Evolutionary conservation across 2,113 vertebrate genomes (phyloP).

Genomic region (Sciurus niger): DNA sequence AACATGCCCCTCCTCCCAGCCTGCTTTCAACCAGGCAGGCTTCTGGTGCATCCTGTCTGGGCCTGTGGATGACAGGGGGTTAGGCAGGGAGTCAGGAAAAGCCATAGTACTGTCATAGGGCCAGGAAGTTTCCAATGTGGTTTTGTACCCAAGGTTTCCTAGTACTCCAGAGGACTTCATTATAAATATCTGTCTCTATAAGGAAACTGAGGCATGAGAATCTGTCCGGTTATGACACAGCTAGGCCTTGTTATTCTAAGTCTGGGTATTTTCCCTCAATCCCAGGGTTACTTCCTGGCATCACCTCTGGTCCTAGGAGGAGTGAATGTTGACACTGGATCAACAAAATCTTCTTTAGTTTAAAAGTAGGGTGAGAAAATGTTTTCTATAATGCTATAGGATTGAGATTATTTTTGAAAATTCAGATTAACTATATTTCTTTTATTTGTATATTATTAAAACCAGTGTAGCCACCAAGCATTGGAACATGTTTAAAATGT

Average conservation of each 20-base stretch:
- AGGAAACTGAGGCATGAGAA: background rate
- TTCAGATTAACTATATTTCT: background rate
- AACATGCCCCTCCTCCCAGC: background rate
- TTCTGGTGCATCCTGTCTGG: background rate
- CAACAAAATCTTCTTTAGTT: background rate
- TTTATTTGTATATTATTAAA: constrained; percentile 32
- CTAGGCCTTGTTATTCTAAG: background rate
- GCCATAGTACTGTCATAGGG: too few relatives aligned
- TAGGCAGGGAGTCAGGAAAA: background rate
- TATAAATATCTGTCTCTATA: background rate
- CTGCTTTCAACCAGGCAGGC: background rate
- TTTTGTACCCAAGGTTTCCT: background rate
- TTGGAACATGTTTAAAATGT: constrained; percentile 30
- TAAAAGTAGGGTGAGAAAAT: constrained; percentile 59
- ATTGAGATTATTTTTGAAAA: background rate
- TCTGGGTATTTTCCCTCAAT: background rate
- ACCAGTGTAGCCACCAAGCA: background rate
- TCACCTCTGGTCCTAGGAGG: background rate
- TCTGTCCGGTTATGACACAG: background rate
- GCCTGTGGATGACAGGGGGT: background rate
- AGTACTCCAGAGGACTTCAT: background rate
- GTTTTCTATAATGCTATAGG: background rate
- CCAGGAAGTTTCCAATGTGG: background rate
- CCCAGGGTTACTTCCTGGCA: background rate
- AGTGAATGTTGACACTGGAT: background rate